These are phyloP conservation scores for Microcebus murinus DNA, from an alignment of 2,113 vertebrate species.

Conservation along the genomic window DNA sequence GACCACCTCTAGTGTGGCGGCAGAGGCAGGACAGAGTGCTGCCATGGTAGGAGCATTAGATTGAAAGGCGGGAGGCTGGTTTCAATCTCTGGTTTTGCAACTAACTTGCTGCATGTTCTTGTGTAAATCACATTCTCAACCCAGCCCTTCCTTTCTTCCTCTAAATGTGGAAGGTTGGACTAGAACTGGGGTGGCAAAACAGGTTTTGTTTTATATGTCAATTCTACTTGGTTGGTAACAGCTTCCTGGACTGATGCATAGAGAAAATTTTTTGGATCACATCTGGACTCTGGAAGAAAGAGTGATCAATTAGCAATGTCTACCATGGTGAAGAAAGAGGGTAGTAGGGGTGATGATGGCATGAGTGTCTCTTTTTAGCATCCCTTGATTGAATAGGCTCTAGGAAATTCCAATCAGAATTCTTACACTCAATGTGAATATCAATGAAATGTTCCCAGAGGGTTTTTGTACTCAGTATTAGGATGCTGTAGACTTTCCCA, in stretches of 20 bases:
- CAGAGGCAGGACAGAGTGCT: background rate
- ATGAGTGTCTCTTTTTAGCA: background rate
- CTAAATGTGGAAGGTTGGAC: background rate
- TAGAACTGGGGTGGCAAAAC: background rate
- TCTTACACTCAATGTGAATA: background rate
- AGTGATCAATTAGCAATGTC: background rate
- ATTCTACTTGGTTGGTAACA: background rate
- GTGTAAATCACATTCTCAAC: background rate
- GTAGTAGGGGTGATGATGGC: background rate
- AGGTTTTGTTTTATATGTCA: background rate
- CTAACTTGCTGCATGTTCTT: background rate
- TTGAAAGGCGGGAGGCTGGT: background rate
- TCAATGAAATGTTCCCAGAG: background rate
- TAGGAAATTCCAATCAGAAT: slow-evolving; percentile 1
- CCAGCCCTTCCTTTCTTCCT: background rate
- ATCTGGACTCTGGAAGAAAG: background rate
- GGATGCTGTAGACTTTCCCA: background rate
- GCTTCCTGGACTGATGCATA: background rate
- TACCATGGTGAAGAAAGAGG: background rate
- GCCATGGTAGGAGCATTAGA: accelerated
- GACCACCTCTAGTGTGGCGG: background rate
- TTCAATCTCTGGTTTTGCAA: background rate
- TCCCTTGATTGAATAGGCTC: background rate
- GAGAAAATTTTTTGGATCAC: background rate
- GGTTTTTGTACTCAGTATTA: slow-evolving; percentile 23